Evolutionary conservation across 2,113 vertebrate genomes (phyloP).

Genomic region (Micromys minutus): DNA sequence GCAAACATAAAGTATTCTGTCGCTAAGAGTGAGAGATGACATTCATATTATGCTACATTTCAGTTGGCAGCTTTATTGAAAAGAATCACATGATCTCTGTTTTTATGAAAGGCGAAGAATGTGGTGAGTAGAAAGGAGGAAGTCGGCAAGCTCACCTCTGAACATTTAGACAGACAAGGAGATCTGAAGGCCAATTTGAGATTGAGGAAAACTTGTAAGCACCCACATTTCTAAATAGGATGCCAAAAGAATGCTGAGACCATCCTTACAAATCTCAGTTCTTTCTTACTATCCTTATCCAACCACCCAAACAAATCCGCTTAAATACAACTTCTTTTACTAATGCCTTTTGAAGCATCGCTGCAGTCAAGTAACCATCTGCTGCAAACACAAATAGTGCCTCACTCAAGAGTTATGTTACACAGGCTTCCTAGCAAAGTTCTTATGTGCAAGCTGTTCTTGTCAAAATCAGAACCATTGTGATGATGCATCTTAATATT

Average conservation of each 20-base stretch:
- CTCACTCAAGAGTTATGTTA: slow-evolving; percentile 82
- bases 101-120: neutral
- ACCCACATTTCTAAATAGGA: slow-evolving; percentile 59
- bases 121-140: neutral
- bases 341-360: slow-evolving; percentile 81
- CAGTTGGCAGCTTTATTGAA: slow-evolving; percentile 49
- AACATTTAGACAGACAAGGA: slow-evolving; percentile 30
- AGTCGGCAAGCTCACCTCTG: neutral
- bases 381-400: slow-evolving; percentile 84
- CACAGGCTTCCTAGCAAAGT: slow-evolving; percentile 82
- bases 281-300: slow-evolving; percentile 76
- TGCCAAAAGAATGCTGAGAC: slow-evolving; percentile 63
- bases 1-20: slow-evolving; percentile 54
- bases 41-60: slow-evolving; percentile 36
- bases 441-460: slow-evolving; percentile 88
- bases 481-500: slow-evolving; percentile 88
- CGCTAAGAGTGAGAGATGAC: slow-evolving; percentile 3
- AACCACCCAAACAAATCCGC: slow-evolving; percentile 83
- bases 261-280: slow-evolving; percentile 76
- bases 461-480: slow-evolving; percentile 86
- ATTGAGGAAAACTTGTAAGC: slow-evolving; percentile 51
- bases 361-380: slow-evolving; percentile 87
- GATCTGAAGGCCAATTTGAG: slow-evolving; percentile 62
- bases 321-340: slow-evolving; percentile 78
- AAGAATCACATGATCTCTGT: slow-evolving; percentile 43